phyloP scores from a whole-genome alignment of 2,113 vertebrate species.

The Brachyistius frenatus region DNA sequence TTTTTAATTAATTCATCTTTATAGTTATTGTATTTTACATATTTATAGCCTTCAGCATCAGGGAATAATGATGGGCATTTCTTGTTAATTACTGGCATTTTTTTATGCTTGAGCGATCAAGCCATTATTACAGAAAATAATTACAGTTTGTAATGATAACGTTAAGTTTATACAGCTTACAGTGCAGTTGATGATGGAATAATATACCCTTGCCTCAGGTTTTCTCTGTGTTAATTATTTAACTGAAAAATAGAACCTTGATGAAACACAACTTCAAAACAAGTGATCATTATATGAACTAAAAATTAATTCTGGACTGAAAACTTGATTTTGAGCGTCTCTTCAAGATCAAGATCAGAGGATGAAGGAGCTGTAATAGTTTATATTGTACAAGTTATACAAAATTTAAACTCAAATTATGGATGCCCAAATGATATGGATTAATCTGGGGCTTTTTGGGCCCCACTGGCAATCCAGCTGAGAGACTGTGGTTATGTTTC shows the following conservation, averaged over 20 bases:
- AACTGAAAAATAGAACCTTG: neutral
- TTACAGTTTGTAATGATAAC: neutral
- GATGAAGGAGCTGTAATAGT: neutral
- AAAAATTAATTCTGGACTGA: neutral
- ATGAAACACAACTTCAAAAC: neutral
- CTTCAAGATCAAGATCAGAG: neutral
- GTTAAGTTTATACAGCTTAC: neutral
- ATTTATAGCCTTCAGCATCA: neutral
- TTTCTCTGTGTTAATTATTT: neutral
- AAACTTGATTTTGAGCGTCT: neutral
- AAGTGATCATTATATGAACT: neutral
- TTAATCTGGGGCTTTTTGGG: neutral
- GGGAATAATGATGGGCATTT: constrained; percentile 7
- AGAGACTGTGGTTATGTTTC: constrained; percentile 1
- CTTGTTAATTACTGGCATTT: constrained; percentile 11
- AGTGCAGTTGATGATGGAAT: neutral
- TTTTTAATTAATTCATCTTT: constrained; percentile 13
- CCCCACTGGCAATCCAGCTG: neutral
- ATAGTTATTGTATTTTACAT: neutral
- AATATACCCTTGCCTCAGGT: neutral
- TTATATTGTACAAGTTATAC: neutral
- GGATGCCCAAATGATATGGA: constrained; percentile 2
- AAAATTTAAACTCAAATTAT: neutral
- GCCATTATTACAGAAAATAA: neutral
- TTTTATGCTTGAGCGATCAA: neutral